Conservation (phyloP, 2,113 vertebrate genomes). For the Lepidothrix coronata region DNA sequence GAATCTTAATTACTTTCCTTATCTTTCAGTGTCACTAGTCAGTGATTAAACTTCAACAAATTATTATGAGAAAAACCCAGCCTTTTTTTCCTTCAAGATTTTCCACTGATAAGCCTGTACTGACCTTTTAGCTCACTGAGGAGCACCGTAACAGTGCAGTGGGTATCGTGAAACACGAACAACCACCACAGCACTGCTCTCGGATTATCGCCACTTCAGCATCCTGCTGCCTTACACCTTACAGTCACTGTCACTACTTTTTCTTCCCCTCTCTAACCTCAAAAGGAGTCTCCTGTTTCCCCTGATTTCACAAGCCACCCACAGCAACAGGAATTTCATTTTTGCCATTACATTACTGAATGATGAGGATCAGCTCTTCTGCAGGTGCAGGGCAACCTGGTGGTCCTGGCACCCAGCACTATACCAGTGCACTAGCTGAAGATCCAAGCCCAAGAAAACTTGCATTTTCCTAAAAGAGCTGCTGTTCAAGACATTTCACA, state of each 20-base stretch:
- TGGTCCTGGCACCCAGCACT: not conserved
- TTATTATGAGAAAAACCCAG: not conserved
- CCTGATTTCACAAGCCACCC: not conserved
- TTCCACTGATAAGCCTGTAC: conserved; percentile 6
- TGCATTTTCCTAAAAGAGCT: not conserved
- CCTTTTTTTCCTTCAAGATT: conserved; percentile 60
- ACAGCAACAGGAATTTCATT: not conserved
- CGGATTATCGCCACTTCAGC: not conserved
- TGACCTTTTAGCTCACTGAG: not conserved
- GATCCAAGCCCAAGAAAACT: not conserved
- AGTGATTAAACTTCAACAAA: not conserved
- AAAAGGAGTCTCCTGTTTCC: not conserved
- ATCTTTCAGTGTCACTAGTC: conserved; percentile 30
- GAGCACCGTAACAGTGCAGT: not conserved
- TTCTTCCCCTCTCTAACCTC: not conserved
- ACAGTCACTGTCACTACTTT: not conserved
- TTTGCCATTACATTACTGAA: accelerated
- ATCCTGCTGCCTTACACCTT: not conserved
- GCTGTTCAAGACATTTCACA: accelerated
- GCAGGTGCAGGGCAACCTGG: not conserved
- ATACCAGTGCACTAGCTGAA: not conserved
- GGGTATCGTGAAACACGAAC: accelerated
- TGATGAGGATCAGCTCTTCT: accelerated
- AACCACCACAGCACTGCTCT: not conserved
- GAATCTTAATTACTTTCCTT: conserved; percentile 12